phyloP scores from a whole-genome alignment of 1,140 invertebrate species.

The Venustaconcha ellipsiformis region DNA sequence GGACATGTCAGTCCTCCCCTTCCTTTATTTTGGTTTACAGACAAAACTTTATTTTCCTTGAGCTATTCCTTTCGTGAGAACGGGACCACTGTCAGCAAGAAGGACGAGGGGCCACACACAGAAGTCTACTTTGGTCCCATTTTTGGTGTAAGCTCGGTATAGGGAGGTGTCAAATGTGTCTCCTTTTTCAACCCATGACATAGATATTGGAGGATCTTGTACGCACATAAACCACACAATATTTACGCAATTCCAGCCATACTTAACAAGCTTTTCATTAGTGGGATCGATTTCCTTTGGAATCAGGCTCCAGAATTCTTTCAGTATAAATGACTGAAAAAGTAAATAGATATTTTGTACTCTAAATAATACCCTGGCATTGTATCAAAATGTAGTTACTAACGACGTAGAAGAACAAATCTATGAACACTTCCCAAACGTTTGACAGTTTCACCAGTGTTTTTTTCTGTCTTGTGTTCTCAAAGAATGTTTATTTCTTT shows the following conservation, averaged over 20 bases:
- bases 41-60: conserved; percentile 4
- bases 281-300: too few relatives aligned
- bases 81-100: conserved; percentile 5
- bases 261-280: background rate
- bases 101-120: conserved; percentile 24
- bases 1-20: conserved; percentile 1
- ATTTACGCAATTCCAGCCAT: conserved; percentile 6
- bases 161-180: conserved; percentile 8
- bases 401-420: too few relatives aligned
- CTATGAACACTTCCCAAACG: too few relatives aligned
- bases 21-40: conserved; percentile 1
- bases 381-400: too few relatives aligned
- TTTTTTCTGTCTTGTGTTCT: too few relatives aligned
- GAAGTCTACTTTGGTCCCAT: conserved; percentile 21
- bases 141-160: conserved; percentile 14
- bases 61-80: conserved; percentile 14
- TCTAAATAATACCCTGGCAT: too few relatives aligned
- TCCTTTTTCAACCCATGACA: conserved; percentile 10
- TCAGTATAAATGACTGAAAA: too few relatives aligned
- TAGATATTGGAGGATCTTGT: conserved; percentile 23
- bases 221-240: conserved; percentile 26
- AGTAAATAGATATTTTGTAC: too few relatives aligned
- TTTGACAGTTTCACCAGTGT: too few relatives aligned
- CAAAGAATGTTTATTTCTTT: too few relatives aligned
- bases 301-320: too few relatives aligned